Conservation (phyloP, 2,888 invertebrate species). For the Myopa testacea region DNA sequence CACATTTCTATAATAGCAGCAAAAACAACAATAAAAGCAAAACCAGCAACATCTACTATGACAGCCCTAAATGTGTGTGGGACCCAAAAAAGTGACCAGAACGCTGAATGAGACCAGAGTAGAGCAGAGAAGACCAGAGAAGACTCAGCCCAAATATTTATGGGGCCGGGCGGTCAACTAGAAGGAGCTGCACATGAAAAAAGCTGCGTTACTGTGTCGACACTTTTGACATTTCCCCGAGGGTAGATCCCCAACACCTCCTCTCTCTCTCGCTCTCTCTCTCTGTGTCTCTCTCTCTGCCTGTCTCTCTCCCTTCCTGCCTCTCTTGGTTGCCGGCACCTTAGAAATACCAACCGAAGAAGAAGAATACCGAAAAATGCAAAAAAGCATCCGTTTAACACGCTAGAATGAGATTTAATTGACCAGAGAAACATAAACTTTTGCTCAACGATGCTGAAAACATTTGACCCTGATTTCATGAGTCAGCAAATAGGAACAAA, state of each 20-base stretch:
- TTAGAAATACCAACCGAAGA: not conserved
- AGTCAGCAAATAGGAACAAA: slow-evolving; percentile 55
- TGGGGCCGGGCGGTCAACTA: not conserved
- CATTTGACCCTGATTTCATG: slow-evolving; percentile 65
- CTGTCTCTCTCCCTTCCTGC: not conserved
- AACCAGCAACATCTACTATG: slow-evolving; percentile 9
- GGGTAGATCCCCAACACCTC: not conserved
- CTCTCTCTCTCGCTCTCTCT: not conserved
- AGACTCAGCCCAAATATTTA: slow-evolving; percentile 23
- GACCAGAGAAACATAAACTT: slow-evolving; percentile 66
- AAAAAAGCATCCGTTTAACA: slow-evolving; percentile 39
- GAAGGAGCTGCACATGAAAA: slow-evolving; percentile 20
- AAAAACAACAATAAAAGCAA: slow-evolving; percentile 13
- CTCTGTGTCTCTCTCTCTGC: not conserved
- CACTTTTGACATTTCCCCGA: slow-evolving; percentile 25
- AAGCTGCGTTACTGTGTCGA: slow-evolving; percentile 42
- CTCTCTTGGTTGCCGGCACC: not conserved
- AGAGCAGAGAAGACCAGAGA: slow-evolving; percentile 25
- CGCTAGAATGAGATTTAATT: slow-evolving; percentile 63
- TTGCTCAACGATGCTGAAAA: slow-evolving; percentile 63
- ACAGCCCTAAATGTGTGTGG: slow-evolving; percentile 42
- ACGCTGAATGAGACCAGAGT: slow-evolving; percentile 36
- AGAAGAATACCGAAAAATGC: slow-evolving; percentile 25
- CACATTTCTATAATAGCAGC: not conserved
- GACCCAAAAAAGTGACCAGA: slow-evolving; percentile 47